Base-by-base conservation (phyloP, 2,113 vertebrate species). In the Monopterus albus region DNA sequence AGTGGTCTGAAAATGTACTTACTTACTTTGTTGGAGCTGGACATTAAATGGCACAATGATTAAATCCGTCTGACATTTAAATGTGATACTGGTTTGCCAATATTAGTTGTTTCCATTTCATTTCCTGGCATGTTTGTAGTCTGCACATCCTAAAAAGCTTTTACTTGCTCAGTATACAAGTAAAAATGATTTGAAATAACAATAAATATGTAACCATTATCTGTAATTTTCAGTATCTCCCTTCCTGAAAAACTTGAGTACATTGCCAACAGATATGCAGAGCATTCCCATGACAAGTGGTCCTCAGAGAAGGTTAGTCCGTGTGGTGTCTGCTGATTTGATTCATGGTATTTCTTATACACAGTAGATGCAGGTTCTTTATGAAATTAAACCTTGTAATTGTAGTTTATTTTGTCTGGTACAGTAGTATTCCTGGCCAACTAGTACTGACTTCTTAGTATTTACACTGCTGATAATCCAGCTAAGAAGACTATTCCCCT, bases 281-380 rank as follows among this genome's bases (percentile, higher is more conserved):
- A 98, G 88, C 95, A 98, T 90, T 96, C 95, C 79, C 97, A 99
- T 56, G 96, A 98, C 70, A 97, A 96, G 89, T 99, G 97, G 97
- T 94, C 95, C 75, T 95, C 94, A 82, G 97, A 98, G 78, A 99
- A 98, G 96, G 97, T 98, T 88, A n/a, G 93, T 87, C 7, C 45
- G n/a, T n/a, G n/a, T n/a, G n/a, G n/a, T n/a, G n/a, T n/a, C n/a
- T 39, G 8, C 6, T 50, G 4, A 36, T 20, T 33, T 21, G 0
- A 62, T 67, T 28, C 20, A 21, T 38, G 14, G 9, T 11, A 21
- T 42, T 14, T 49, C 5, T 17, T 1, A 13, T 17, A 39, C 29
- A 38, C 21, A n/a, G 21, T n/a, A n/a, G n/a, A n/a, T n/a, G n/a
- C n/a, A 14, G 8, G 20, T 3, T 20, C 35, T 20, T 33, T n/a